phyloP scores from a whole-genome alignment of 2,797 vertebrate species.

The Aeoliscus strigatus region DNA sequence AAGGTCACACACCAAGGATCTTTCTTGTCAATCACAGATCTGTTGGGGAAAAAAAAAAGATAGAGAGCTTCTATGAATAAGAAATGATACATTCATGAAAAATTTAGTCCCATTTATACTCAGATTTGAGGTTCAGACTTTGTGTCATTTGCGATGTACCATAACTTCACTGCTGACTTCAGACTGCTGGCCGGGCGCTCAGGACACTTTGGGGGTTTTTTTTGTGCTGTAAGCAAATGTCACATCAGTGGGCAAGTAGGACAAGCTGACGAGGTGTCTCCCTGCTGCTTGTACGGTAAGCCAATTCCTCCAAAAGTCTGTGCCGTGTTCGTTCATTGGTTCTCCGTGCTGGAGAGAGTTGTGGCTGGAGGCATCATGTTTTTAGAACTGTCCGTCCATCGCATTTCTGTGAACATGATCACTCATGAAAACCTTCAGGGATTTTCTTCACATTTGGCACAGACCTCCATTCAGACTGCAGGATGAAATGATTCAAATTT shows the following conservation, averaged over 20 bases:
- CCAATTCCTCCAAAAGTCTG: constrained; percentile 2
- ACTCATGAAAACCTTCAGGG: too few species aligned
- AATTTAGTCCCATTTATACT: constrained; percentile 67
- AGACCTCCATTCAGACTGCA: background rate
- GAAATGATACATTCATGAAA: constrained; percentile 74
- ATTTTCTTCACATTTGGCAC: background rate
- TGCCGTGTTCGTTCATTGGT: background rate
- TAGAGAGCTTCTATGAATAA: constrained; percentile 71
- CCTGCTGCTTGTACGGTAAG: constrained; percentile 9
- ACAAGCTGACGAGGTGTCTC: constrained; percentile 29
- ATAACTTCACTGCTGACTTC: constrained; percentile 56
- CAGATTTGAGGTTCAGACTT: constrained; percentile 69
- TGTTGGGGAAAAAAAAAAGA: constrained; percentile 26
- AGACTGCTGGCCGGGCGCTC: constrained; percentile 31
- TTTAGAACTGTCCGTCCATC: too few species aligned
- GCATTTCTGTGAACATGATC: too few species aligned
- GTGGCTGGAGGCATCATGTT: too few species aligned
- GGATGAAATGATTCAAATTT: too few species aligned
- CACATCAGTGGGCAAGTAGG: constrained; percentile 18
- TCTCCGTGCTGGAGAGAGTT: too few species aligned
- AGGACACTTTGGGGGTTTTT: constrained; percentile 21
- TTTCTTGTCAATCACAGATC: constrained; percentile 25
- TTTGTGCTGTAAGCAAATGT: constrained; percentile 59
- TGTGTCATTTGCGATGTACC: constrained; percentile 68
- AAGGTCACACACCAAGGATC: constrained; percentile 36